Base-by-base conservation (phyloP, 2,797 vertebrate species). In the Enteromius afrohamiltoni region DNA sequence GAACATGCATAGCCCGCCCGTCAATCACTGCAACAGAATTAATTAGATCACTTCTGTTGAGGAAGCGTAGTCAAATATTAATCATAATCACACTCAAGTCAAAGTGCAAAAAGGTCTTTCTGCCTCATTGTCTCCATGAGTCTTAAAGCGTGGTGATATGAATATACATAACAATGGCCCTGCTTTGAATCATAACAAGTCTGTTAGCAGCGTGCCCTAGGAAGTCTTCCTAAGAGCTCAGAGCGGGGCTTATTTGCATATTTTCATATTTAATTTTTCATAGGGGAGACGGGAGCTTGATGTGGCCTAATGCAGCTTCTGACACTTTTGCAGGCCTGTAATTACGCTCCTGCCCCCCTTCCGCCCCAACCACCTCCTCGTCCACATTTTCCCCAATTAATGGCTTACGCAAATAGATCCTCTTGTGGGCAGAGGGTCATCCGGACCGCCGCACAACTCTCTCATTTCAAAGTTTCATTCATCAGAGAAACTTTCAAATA, bases 331-430 rank as follows among this genome's bases (percentile, higher is more conserved):
- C 85, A 91, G 90, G 90, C 90, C 89, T 86, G 87, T 92, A 93
- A 94, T 95, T 94, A 94, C 93, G 91, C 91, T 83, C 85, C 90
- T 91, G 92, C 51, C 34, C 80, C 82, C 26, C 62, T 53, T 69
- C 55, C 42, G 23, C 70, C 74, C 70, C 40, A 60, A 94, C 93
- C 93, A 92, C 93, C 89, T 88, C 90, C 88, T 90, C 91, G 93
- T 92, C 93, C 90, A 92, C 91, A 91, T 91, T 92, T 89, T 93
- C 91, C 92, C 88, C 88, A 89, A 91, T 93, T 94, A 94, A 94
- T 93, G 93, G 92, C 90, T 49, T 91, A 93, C 90, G 91, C 90
- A 94, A 94, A 94, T 92, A 94, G 89, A 93, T 90, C 90, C 88
- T 93, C 91, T 89, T 89, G 90, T 92, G 91, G 91, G 86, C 77